Evolutionary conservation across 1,140 invertebrate species (phyloP), one percentile per base, ranked within the genome.

Genomic region (Uloborus diversus): DNA sequence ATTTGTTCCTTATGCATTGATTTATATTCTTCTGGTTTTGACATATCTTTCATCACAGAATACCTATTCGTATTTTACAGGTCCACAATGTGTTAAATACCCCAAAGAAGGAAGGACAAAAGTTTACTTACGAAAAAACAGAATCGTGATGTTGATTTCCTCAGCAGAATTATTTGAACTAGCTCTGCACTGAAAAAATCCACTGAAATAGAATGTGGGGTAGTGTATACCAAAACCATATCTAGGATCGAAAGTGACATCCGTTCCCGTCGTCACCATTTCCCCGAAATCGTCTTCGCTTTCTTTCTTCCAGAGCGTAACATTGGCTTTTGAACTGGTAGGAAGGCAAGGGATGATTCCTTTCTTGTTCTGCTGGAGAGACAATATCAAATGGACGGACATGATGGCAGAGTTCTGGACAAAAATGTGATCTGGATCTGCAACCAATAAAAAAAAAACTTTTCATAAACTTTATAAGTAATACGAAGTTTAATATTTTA

Each of bases 301-400:
- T 1, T 81, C 42, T 2, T 25, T 62, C 62, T 81, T 82, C 83
- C 80, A 81, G 13, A 83, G 51, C 9, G 79, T 81, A 1, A 83
- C 83, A 20, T 78, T 78, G 5, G 62, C 35, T 27, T 23, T 57
- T 0, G 83, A 80, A 53, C 53, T 57, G 17, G 83, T 82, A 25
- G 83, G 83, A 11, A 73, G 17, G 49, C 83, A 83, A 4, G 79
- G 81, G 25, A 83, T 81, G 0, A 81, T 47, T 9, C 61, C 69
- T n/a, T 53, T 69, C 14, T 69, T 33, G 37, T 61, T 32, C 28
- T 82, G 82, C 23, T 75, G 57, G 1, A 82, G 3, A 0, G 80
- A 59, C 7, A 80, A 20, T 7, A 83, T 65, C n/a, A 82, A 35
- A 25, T 64, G 82, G 4, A 51, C 71, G 0, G 47, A 42, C 2